A percentile compares a stretch with the other conserved stretches of the same genome.
Conservation (phyloP, 2,113 vertebrate species). For the Lampris incognitus region DNA sequence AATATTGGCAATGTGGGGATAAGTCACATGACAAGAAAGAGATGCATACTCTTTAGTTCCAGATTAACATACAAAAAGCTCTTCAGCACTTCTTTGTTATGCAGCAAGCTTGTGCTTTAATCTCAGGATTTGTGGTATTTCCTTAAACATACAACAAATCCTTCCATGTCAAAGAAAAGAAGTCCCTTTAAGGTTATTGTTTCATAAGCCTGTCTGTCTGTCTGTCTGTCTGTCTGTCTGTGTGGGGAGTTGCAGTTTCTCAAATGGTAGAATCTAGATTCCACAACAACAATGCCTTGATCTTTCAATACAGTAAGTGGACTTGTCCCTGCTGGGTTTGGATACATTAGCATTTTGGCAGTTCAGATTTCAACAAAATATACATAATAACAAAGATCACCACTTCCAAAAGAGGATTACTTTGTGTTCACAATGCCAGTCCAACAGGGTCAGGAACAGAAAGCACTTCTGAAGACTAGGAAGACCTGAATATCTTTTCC, state of each 20-base stretch:
- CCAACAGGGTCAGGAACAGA: slow-evolving; percentile 97
- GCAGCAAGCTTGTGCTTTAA: slow-evolving; percentile 85
- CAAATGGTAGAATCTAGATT: slow-evolving; percentile 58
- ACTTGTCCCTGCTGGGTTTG: slow-evolving; percentile 77
- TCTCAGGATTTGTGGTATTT: slow-evolving; percentile 68
- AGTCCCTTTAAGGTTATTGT: slow-evolving; percentile 63
- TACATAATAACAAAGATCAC: slow-evolving; percentile 73
- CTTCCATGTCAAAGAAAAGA: slow-evolving; percentile 56
- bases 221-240: slow-evolving; percentile 32
- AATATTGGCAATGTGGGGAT: slow-evolving; percentile 78
- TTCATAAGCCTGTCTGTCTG: slow-evolving; percentile 65
- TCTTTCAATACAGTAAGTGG: slow-evolving; percentile 66
- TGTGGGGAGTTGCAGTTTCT: slow-evolving; percentile 63
- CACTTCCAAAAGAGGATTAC: slow-evolving; percentile 70
- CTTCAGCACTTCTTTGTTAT: slow-evolving; percentile 70
- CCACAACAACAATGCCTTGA: slow-evolving; percentile 60
- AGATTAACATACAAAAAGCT: slow-evolving; percentile 75
- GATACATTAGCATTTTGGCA: slow-evolving; percentile 83
- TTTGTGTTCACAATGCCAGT: slow-evolving; percentile 89
- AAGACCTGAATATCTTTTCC: slow-evolving; percentile 87
- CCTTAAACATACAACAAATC: slow-evolving; percentile 69
- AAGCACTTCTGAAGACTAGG: slow-evolving; percentile 87
- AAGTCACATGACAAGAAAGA: slow-evolving; percentile 75
- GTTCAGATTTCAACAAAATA: slow-evolving; percentile 81
- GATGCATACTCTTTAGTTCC: slow-evolving; percentile 76